These are phyloP conservation scores for Carduelis carduelis DNA, from an alignment of 2,797 vertebrate genomes.

Conservation along the genomic window DNA sequence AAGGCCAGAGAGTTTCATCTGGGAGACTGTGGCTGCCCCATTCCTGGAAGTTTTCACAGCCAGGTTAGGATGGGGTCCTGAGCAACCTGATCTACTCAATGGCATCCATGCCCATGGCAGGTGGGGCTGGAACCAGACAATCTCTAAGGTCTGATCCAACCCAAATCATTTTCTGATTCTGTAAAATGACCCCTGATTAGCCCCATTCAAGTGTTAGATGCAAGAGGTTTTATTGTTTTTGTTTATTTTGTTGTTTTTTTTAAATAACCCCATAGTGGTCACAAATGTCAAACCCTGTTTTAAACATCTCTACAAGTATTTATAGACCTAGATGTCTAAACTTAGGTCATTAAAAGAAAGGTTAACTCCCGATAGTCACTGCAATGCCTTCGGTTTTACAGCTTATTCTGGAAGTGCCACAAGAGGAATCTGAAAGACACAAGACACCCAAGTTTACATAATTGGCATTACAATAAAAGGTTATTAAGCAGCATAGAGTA, in stretches of 20 bases:
- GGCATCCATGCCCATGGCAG: not conserved
- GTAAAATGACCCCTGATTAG: not conserved
- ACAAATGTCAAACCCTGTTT: constrained; percentile 38
- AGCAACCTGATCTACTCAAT: not conserved
- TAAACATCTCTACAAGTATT: constrained; percentile 55
- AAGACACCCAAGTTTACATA: constrained; percentile 3
- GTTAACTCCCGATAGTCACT: constrained; percentile 39
- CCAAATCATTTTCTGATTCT: not conserved
- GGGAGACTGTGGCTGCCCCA: not conserved
- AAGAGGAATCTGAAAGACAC: constrained; percentile 57
- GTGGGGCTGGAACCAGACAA: not conserved
- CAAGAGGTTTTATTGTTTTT: constrained; percentile 1
- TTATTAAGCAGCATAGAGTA: not conserved
- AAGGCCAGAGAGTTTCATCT: not conserved
- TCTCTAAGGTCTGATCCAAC: not conserved
- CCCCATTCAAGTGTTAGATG: constrained; percentile 39
- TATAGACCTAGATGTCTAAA: constrained; percentile 32
- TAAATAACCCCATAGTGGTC: constrained; percentile 48
- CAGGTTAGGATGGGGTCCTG: not conserved
- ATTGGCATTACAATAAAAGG: not conserved
- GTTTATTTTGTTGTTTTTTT: not conserved
- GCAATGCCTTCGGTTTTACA: constrained; percentile 40
- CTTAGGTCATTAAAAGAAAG: constrained; percentile 39
- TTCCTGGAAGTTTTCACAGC: not conserved
- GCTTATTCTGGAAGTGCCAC: constrained; percentile 37